Conservation (phyloP, 2,888 invertebrate genomes). For the Apamea sordens region DNA sequence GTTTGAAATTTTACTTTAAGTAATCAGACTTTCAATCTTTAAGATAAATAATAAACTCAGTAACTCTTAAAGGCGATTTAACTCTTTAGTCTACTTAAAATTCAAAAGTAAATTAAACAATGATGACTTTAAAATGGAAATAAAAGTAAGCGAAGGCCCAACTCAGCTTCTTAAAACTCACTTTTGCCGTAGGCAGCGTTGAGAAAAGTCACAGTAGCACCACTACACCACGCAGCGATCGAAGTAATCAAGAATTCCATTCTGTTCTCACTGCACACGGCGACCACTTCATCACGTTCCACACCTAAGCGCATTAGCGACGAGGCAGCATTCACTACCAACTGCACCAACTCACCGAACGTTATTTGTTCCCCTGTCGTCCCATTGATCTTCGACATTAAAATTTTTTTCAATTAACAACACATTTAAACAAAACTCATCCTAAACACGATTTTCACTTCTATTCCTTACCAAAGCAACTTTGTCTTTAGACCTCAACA, state of each 20-base stretch:
- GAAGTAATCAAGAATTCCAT: conserved; percentile 74
- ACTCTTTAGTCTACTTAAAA: conserved; percentile 2
- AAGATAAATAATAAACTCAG: neutral
- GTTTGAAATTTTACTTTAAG: neutral
- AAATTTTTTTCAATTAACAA: conserved; percentile 41
- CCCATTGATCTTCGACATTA: conserved; percentile 69
- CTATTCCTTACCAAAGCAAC: conserved; percentile 75
- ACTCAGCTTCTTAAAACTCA: conserved; percentile 56
- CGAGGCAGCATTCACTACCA: conserved; percentile 73
- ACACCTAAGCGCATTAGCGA: conserved; percentile 73
- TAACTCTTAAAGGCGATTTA: neutral
- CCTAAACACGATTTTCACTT: neutral
- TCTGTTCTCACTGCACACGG: conserved; percentile 79
- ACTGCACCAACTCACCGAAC: conserved; percentile 73
- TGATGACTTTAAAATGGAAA: neutral
- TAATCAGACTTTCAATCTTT: neutral
- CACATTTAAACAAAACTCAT: conserved; percentile 1
- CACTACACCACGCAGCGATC: conserved; percentile 66
- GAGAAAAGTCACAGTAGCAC: conserved; percentile 74
- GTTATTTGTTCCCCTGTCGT: conserved; percentile 73
- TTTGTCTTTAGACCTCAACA: conserved; percentile 71
- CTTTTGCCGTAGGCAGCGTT: conserved; percentile 78
- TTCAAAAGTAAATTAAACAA: conserved; percentile 13
- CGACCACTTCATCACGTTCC: conserved; percentile 76
- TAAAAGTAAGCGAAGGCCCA: neutral